Evolutionary conservation across 2,888 invertebrate genomes (phyloP).

Genomic region (Aproaerema taeniolella): DNA sequence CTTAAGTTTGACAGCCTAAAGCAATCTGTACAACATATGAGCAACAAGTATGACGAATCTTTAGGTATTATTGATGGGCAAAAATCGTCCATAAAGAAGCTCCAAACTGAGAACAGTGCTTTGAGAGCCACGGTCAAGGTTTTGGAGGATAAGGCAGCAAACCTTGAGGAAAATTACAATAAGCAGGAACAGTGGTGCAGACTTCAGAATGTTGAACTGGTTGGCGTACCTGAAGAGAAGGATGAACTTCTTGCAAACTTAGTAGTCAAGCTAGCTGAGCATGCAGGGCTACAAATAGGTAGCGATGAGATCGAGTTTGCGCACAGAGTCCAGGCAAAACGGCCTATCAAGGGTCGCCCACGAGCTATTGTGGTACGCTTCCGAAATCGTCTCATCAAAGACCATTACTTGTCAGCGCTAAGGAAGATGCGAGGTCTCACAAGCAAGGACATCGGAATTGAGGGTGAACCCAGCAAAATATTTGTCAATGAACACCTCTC

Average conservation of each 20-base stretch:
- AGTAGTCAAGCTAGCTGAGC: not conserved
- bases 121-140: not conserved
- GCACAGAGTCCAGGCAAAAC: conserved; percentile 1
- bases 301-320: not conserved
- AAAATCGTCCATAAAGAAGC: not conserved
- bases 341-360: no score
- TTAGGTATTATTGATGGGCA: not conserved
- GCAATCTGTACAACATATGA: not conserved
- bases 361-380: no score
- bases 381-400: no score
- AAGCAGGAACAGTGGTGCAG: conserved; percentile 2
- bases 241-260: not conserved
- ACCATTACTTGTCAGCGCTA: no score
- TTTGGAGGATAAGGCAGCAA: not conserved
- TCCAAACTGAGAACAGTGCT: not conserved
- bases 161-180: not conserved
- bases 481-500: no score
- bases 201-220: not conserved
- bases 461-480: no score
- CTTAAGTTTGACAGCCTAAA: not conserved
- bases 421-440: no score
- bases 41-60: not conserved
- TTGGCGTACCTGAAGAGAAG: not conserved
- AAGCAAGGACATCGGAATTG: no score
- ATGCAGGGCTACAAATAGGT: not conserved